Conservation (phyloP, 1,140 invertebrate species). For the Diachasmimorpha longicaudata region DNA sequence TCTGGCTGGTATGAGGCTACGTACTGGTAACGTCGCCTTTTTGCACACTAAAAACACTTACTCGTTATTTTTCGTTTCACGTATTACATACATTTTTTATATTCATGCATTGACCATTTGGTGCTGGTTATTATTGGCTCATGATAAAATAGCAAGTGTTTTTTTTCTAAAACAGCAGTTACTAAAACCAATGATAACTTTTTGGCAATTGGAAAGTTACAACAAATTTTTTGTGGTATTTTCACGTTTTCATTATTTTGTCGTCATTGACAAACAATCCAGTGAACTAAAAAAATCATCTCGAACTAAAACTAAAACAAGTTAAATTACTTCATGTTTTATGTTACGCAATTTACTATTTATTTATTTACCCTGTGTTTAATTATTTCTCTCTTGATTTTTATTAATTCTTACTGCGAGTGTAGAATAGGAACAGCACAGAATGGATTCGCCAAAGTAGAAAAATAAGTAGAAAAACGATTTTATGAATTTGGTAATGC, state of each 20-base stretch:
- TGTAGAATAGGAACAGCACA: background rate
- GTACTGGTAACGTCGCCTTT: constrained; percentile 56
- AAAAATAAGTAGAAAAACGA: constrained; percentile 8
- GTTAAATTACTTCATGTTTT: too few species aligned
- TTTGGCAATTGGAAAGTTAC: too few species aligned
- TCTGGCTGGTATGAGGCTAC: constrained; percentile 80
- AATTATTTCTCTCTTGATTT: background rate
- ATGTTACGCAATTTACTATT: too few species aligned
- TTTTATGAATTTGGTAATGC: constrained; percentile 50
- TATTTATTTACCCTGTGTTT: too few species aligned
- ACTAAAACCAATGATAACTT: too few species aligned
- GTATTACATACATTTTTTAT: background rate
- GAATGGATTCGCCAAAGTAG: background rate
- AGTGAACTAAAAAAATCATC: too few species aligned
- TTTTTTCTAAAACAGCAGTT: too few species aligned
- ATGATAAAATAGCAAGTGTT: constrained; percentile 19
- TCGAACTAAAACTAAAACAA: too few species aligned
- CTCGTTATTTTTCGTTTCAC: background rate
- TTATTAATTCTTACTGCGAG: background rate
- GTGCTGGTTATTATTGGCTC: constrained; percentile 48
- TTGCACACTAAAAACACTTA: constrained; percentile 47
- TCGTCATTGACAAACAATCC: too few species aligned
- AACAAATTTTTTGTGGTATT: too few species aligned
- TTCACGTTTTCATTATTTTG: too few species aligned
- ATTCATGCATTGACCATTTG: constrained; percentile 53